Percentiles rank a stretch among this genome's conserved stretches.
phyloP scores from a whole-genome alignment of 2,888 invertebrate species.

The Leptopilina myrica region DNA sequence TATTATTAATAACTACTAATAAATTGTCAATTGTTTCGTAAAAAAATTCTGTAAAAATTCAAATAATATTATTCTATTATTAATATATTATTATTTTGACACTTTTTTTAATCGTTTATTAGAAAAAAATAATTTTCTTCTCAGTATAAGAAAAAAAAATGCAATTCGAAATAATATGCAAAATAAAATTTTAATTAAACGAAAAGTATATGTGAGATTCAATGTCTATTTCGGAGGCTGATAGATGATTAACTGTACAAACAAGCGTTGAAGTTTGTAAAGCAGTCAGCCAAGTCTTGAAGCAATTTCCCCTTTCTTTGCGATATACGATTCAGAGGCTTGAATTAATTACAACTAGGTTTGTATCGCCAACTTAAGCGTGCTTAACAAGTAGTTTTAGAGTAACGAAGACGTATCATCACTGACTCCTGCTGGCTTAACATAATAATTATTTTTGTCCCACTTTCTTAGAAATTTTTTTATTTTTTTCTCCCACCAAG shows the following conservation, averaged over 20 bases:
- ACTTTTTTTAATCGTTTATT: too few relatives aligned
- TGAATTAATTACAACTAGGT: slow-evolving; percentile 20
- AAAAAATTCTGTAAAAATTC: too few relatives aligned
- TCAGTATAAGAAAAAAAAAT: too few relatives aligned
- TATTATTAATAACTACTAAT: too few relatives aligned
- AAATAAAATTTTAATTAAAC: too few relatives aligned
- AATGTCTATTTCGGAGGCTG: not conserved
- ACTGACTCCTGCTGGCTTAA: not conserved
- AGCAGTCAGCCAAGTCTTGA: not conserved
- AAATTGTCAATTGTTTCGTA: too few relatives aligned
- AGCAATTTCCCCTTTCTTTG: slow-evolving; percentile 28
- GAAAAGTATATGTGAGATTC: not conserved
- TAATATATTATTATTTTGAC: too few relatives aligned
- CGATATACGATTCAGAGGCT: slow-evolving; percentile 20
- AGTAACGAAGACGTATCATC: slow-evolving; percentile 17
- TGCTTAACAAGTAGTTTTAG: slow-evolving; percentile 6
- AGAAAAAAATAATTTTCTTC: too few relatives aligned
- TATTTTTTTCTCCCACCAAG: too few relatives aligned
- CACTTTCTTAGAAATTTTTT: not conserved
- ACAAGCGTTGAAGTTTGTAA: slow-evolving; percentile 11
- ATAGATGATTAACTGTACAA: slow-evolving; percentile 15
- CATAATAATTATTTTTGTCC: not conserved
- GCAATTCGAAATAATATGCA: too few relatives aligned
- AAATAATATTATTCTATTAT: too few relatives aligned
- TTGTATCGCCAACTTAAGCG: slow-evolving; percentile 17